Percentiles rank a stretch among this genome's conserved stretches.
Conservation (phyloP, 2,113 vertebrate species). For the Megaceryle torquata region DNA sequence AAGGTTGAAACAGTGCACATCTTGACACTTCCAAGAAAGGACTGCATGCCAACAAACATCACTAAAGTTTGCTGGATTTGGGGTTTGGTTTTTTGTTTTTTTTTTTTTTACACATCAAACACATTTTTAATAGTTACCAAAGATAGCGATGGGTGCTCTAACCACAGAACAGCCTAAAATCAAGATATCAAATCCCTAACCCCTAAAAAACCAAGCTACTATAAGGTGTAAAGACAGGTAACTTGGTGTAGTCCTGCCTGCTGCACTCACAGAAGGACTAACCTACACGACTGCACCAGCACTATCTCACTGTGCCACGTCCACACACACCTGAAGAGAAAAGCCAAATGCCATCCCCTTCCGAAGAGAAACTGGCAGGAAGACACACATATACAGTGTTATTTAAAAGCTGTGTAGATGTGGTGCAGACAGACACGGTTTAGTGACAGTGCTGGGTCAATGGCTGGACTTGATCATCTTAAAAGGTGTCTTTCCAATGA, state of each 20-base stretch:
- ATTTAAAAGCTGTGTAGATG: background rate
- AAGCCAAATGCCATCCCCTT: background rate
- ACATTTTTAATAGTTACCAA: background rate
- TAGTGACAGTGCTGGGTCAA: background rate
- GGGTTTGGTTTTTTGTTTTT: background rate
- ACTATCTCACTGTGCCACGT: background rate
- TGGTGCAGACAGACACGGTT: background rate
- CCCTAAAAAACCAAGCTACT: fast-evolving
- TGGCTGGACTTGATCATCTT: background rate
- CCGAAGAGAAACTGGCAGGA: background rate
- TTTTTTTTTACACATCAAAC: background rate
- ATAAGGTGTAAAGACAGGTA: background rate
- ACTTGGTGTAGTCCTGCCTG: background rate
- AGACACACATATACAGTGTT: background rate
- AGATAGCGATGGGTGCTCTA: background rate
- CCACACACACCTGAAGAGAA: background rate
- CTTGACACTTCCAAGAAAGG: background rate
- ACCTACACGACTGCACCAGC: fast-evolving
- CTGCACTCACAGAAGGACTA: background rate
- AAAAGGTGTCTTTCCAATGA: background rate
- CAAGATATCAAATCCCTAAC: background rate
- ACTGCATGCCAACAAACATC: background rate
- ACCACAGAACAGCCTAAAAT: background rate
- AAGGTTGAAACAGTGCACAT: fast-evolving
- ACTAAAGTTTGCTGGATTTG: background rate